A percentile compares a stretch with the other conserved stretches of the same genome.
Conservation (phyloP, 2,888 invertebrate genomes). For the Pseudanteris insignis region DNA sequence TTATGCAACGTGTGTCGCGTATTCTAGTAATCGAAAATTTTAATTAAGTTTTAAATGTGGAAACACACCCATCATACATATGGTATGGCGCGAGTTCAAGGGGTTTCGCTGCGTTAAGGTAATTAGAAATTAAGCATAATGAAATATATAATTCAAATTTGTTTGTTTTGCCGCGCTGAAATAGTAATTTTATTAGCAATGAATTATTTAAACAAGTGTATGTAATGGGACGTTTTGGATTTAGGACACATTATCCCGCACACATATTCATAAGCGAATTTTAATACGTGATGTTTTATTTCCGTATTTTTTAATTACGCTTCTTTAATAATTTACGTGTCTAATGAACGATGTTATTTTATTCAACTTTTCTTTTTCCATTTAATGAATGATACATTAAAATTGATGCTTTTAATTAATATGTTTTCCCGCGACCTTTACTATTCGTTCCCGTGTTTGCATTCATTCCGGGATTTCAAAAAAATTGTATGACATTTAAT, state of each 20-base stretch:
- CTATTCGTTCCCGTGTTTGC: not conserved
- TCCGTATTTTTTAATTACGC: conserved; percentile 34
- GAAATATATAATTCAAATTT: conserved; percentile 38
- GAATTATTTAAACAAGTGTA: conserved; percentile 43
- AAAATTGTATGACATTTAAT: conserved; percentile 6
- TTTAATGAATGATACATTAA: conserved; percentile 29
- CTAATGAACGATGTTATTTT: conserved; percentile 30
- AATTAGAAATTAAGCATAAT: conserved; percentile 36
- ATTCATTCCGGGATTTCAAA: conserved; percentile 1
- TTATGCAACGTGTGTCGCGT: conserved; percentile 22
- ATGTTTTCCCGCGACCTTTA: conserved; percentile 1
- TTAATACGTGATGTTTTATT: conserved; percentile 39
- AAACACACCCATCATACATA: conserved; percentile 17
- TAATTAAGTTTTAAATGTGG: conserved; percentile 36
- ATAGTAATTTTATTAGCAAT: conserved; percentile 44
- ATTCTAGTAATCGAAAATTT: conserved; percentile 29
- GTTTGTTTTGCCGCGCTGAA: conserved; percentile 25
- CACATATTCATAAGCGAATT: conserved; percentile 38
- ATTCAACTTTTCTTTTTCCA: too few relatives aligned
- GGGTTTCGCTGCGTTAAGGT: conserved; percentile 18
- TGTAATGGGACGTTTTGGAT: conserved; percentile 39
- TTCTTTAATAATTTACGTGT: conserved; percentile 36
- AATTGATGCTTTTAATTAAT: conserved; percentile 32
- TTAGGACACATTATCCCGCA: conserved; percentile 34
- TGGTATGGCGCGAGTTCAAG: conserved; percentile 12